A percentile compares a stretch with the other conserved stretches of the same genome.
These are phyloP conservation scores for Belgica antarctica DNA, from an alignment of 2,888 invertebrate species.

Conservation along the genomic window DNA sequence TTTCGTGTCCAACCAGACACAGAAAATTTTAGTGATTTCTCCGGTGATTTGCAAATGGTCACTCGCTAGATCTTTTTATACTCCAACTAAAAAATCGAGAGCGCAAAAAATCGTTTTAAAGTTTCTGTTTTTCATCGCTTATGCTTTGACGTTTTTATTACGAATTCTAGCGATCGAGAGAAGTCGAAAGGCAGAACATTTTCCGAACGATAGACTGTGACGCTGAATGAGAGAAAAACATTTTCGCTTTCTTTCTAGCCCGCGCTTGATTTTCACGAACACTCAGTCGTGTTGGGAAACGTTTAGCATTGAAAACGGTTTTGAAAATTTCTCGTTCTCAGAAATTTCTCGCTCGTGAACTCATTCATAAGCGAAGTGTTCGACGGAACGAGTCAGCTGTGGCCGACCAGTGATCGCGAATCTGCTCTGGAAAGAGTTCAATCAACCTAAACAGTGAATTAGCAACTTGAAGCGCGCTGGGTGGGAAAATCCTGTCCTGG, in stretches of 20 bases:
- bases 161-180: background rate
- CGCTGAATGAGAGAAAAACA: constrained; percentile 8
- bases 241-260: background rate
- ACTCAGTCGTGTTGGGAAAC: background rate
- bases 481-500: constrained; percentile 9
- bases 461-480: constrained; percentile 8
- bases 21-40: background rate
- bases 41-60: constrained; percentile 5
- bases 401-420: background rate
- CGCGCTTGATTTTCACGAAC: constrained; percentile 25
- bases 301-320: constrained; percentile 15
- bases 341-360: background rate
- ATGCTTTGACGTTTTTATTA: background rate
- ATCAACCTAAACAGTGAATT: background rate
- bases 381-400: constrained; percentile 14
- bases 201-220: no score
- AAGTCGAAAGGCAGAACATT: constrained; percentile 14
- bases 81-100: background rate
- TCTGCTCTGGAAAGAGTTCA: background rate
- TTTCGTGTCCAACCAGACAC: background rate
- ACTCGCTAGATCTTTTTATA: background rate
- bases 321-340: constrained; percentile 14
- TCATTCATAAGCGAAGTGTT: constrained; percentile 12
- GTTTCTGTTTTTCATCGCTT: background rate
- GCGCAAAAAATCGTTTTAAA: background rate